Conservation (phyloP, 2,888 invertebrate genomes). For the Pocota personata region DNA sequence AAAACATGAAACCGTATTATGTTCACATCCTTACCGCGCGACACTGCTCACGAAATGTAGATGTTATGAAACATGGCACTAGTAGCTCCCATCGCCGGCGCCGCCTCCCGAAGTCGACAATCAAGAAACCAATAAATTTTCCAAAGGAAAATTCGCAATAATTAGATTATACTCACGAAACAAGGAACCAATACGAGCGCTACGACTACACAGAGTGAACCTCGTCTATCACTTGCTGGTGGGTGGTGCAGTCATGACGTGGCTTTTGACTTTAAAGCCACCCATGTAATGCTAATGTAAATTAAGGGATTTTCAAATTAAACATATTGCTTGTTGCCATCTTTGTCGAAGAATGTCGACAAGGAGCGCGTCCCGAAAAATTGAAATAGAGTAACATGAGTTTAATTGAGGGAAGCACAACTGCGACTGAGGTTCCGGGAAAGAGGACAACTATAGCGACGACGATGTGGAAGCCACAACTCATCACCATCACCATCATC, state of each 20-base stretch:
- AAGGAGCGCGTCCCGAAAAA: neutral
- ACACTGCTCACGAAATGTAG: neutral
- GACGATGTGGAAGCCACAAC: conserved; percentile 2
- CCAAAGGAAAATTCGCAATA: neutral
- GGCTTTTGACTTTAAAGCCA: neutral
- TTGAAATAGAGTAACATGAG: conserved; percentile 2
- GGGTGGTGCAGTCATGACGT: neutral
- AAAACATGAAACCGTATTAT: conserved; percentile 16
- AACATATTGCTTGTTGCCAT: conserved; percentile 5
- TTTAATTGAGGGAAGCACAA: neutral
- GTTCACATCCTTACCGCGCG: neutral
- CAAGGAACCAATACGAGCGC: neutral
- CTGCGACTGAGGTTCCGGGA: neutral
- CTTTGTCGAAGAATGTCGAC: neutral
- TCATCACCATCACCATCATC: neutral
- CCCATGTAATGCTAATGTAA: conserved; percentile 6
- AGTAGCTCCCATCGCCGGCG: neutral
- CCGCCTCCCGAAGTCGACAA: neutral
- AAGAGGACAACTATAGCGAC: neutral
- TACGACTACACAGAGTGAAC: neutral
- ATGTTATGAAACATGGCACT: neutral
- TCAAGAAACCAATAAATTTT: conserved; percentile 3
- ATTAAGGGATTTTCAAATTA: conserved; percentile 24
- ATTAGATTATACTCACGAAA: conserved; percentile 1
- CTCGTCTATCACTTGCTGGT: neutral